Base-by-base conservation (phyloP, 1,140 invertebrate species). In the Lordiphosa mommai region DNA sequence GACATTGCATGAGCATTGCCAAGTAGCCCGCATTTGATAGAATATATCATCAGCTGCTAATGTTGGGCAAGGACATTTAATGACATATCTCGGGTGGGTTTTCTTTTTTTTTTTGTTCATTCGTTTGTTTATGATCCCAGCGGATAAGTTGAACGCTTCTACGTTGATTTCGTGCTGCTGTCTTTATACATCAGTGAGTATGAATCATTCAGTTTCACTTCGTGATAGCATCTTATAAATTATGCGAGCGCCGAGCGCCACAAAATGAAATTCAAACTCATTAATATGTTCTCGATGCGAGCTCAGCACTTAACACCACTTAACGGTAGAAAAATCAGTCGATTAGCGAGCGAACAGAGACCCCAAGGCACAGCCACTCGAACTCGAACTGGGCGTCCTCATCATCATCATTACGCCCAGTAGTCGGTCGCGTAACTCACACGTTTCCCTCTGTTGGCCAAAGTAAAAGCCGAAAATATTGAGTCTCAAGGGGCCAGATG, bases 251-350 rank as follows among this genome's bases (percentile, higher is more conserved):
- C 7, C 29, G 40, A 55, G 23, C n/a, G 20, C 20, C 50, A 16
- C 38, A 41, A 17, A 34, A 7, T 20, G 53, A 59, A 41, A 43
- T 20, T 8, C 32, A 30, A 49, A 17, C 14, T 63, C 55, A 74
- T 65, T 55, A 70, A 44, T 53, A 40, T 65, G 10, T 47, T 50
- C 16, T 33, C 46, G 50, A 52, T 53, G 57, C 61, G 34, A 30
- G 36, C 69, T 59, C 46, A 40, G 60, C 70, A 73, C 65, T 74
- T 70, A 70, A 55, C 72, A 76, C 72, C 51, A 69, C 60, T 74
- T 74, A 74, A 74, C 70, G 71, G 71, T 73, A 64, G 38, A 72
- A 57, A 63, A 69, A 69, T 40, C 64, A 32, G 46, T 51, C 71
- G 50, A 73, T 74, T 69, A 73, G 71, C 59, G 12, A 6, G 48